Conservation (phyloP, 92 coral and sea anemone genomes). For the Parazoanthus darwini region DNA sequence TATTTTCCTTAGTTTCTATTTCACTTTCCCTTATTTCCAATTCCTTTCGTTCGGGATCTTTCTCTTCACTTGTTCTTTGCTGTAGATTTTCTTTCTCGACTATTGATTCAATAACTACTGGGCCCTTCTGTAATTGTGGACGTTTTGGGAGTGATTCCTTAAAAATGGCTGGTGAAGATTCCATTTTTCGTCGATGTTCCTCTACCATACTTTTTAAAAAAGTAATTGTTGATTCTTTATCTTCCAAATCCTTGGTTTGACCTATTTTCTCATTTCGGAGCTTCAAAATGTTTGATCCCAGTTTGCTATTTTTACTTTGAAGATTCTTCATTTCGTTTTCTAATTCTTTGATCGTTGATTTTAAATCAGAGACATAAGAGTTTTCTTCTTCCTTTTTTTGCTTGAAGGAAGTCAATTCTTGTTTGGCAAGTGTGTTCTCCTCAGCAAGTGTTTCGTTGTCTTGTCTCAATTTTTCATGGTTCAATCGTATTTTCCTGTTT, state of each 20-base stretch:
- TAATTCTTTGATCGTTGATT: slow-evolving; percentile 9
- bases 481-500: slow-evolving; percentile 2
- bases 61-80: neutral
- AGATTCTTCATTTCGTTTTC: slow-evolving; percentile 18
- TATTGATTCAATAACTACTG: neutral
- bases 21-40: neutral
- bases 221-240: slow-evolving; percentile 5
- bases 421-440: neutral
- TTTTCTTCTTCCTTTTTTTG: slow-evolving; percentile 3
- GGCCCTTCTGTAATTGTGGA: neutral
- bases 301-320: neutral
- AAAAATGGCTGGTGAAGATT: neutral
- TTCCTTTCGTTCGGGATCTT: neutral
- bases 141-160: neutral
- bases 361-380: slow-evolving; percentile 14
- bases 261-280: slow-evolving; percentile 8
- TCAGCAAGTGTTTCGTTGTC: slow-evolving; percentile 10
- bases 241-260: slow-evolving; percentile 10
- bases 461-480: slow-evolving; percentile 1
- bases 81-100: neutral
- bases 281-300: neutral
- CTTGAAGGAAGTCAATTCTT: neutral
- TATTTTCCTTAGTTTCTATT: neutral
- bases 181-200: neutral
- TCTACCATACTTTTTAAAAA: neutral